These are phyloP conservation scores for Trematomus bernacchii DNA, from an alignment of 2,797 vertebrate species.

Conservation along the genomic window DNA sequence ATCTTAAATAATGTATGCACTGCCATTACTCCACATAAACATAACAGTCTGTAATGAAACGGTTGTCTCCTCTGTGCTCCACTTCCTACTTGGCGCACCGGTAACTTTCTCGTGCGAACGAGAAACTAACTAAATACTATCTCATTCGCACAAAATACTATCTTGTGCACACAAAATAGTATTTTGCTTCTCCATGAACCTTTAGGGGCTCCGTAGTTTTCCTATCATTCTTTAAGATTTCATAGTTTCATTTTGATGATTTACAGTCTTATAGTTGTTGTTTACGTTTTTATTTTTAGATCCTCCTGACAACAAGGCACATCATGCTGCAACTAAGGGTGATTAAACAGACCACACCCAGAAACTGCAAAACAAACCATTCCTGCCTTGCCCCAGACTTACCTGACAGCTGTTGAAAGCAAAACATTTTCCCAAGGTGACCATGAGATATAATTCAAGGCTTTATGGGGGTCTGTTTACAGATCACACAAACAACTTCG, in stretches of 20 bases:
- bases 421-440: background rate
- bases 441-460: background rate
- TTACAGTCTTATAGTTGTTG: background rate
- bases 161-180: too few relatives aligned
- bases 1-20: too few relatives aligned
- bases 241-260: background rate
- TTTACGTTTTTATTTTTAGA: conserved; percentile 3
- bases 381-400: background rate
- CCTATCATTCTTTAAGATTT: background rate
- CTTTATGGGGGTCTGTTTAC: background rate
- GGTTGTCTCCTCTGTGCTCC: too few relatives aligned
- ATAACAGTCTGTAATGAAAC: too few relatives aligned
- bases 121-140: too few relatives aligned
- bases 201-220: background rate
- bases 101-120: too few relatives aligned
- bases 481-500: background rate
- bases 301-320: conserved; percentile 4
- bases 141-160: too few relatives aligned
- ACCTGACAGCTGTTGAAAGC: background rate
- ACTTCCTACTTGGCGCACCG: too few relatives aligned
- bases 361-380: conserved; percentile 77
- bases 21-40: too few relatives aligned
- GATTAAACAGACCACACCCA: conserved; percentile 73
- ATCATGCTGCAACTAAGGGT: conserved; percentile 10
- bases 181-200: too few relatives aligned